Conservation (phyloP, 2,113 vertebrate genomes). For the Parotia lawesii region DNA sequence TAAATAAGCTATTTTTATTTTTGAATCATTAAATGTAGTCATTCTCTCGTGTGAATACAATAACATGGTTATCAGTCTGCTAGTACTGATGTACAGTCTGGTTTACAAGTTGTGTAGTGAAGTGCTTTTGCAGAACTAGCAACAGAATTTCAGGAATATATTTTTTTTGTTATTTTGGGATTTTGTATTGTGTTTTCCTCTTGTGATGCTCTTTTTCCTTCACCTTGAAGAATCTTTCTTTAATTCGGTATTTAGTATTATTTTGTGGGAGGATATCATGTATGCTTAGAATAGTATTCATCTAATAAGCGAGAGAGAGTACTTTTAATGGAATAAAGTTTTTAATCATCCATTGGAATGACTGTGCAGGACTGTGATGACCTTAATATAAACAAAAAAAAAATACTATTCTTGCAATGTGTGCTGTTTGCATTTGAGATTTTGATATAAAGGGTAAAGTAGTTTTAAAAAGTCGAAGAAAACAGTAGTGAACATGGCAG, state of each 20-base stretch:
- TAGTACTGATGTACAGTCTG: neutral
- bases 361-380: neutral
- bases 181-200: neutral
- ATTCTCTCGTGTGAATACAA: neutral
- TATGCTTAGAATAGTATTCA: neutral
- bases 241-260: neutral
- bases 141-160: neutral
- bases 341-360: neutral
- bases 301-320: neutral
- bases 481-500: neutral
- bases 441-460: neutral
- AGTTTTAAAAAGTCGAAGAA: neutral
- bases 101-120: neutral
- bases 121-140: neutral
- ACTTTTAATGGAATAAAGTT: neutral
- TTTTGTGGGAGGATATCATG: neutral
- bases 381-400: neutral
- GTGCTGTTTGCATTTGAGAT: neutral
- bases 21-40: neutral
- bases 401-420: neutral
- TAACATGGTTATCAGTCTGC: neutral
- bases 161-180: neutral
- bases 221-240: neutral
- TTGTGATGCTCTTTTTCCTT: neutral
- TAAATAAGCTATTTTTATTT: neutral